Conservation (phyloP, 1,140 invertebrate species). For the Lasioglossum albipes region DNA sequence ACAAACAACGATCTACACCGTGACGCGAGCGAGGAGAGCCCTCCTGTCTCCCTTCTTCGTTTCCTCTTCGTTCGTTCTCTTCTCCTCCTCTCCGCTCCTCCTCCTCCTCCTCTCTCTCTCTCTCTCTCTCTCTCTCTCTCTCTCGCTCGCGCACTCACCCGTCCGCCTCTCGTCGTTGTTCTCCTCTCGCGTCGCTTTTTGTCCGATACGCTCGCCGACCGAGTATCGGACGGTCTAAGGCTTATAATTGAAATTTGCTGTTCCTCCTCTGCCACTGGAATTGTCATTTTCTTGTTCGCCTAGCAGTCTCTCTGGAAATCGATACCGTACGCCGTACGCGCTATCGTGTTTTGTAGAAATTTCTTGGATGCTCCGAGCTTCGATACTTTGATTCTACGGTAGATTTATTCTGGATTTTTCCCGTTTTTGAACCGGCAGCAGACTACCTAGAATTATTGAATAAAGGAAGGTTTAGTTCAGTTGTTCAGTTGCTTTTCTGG, state of each 20-base stretch:
- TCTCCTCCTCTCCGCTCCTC: neutral
- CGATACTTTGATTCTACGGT: no score
- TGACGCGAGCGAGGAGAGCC: neutral
- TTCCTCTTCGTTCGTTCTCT: neutral
- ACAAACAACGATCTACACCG: constrained; percentile 41
- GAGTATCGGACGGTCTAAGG: neutral
- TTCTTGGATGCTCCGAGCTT: neutral
- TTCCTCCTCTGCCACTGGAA: neutral
- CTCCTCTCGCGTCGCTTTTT: constrained; percentile 31
- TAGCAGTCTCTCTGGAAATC: neutral
- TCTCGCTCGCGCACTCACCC: no score
- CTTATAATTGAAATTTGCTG: constrained; percentile 17
- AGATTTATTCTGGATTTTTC: no score
- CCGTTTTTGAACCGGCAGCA: no score
- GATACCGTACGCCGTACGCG: neutral
- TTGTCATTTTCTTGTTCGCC: neutral
- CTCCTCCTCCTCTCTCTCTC: neutral
- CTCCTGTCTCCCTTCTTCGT: constrained; percentile 5
- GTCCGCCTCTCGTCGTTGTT: constrained; percentile 9
- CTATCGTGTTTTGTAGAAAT: neutral
- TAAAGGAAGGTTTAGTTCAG: no score
- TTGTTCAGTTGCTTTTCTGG: no score
- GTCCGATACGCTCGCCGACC: neutral
- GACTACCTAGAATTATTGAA: no score
- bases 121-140: neutral